Evolutionary conservation across 2,797 vertebrate genomes (phyloP), one percentile per base, ranked within the genome.

Genomic region (Chlorospingus flavigularis): DNA sequence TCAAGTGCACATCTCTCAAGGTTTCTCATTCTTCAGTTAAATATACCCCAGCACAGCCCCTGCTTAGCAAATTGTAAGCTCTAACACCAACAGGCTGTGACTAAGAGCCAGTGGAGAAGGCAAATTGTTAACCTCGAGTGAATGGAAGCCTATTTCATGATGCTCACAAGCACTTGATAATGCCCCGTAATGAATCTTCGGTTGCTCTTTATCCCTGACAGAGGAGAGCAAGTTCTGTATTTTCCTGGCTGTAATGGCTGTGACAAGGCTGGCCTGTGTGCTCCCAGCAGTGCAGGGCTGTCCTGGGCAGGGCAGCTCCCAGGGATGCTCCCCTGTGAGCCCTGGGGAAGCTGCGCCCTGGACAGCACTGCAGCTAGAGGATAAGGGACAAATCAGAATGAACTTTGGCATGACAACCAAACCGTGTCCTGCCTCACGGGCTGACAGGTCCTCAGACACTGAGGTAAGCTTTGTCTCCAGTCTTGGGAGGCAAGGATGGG

Each of bases 51-150:
- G 61, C 60, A n/a, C 1, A 2, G 67, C 65, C 90, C 25, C 84
- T 51, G 78, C 94, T 93, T 79, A 86, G 89, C 70, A 95, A 90
- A 92, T 11, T 88, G 31, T 85, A 76, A 90, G 40, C 91, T 95
- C 23, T 42, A 50, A 47, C 33, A 71, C 54, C 70, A 75, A 58
- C 79, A 92, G 88, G 75, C 39, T 87, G 76, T 54, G 79, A 95
- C 74, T 91, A 92, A 92, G 75, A 94, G 35, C 26, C 67, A 25
- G 43, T 45, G 71, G 48, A 67, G 40, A 89, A 95, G 86, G 95
- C 76, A 95, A 92, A 95, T 48, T 71, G 55, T 79, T 89, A 91
- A 82, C 82, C 67, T 53, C 12, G 7, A 51, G 25, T 68, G 76
- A 96, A 86, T 45, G 42, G 72, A 82, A 80, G 55, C 67, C 80